Base-by-base conservation (phyloP, 2,113 vertebrate genomes). In the Phalacrocorax pelagicus region DNA sequence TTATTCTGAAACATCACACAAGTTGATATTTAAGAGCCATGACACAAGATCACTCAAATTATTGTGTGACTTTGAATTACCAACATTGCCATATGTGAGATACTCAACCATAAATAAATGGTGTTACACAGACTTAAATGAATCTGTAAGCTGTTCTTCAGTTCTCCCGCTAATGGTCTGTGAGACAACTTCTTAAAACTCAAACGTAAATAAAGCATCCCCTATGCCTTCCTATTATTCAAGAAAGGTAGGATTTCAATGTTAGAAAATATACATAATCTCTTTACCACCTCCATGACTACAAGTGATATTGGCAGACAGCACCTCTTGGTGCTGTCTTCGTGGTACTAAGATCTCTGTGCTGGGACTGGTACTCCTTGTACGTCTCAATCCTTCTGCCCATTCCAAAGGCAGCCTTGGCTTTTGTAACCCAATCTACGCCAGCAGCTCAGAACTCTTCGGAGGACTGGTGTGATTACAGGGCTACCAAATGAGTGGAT, bases 21-120 rank as follows among this genome's bases (percentile, higher is more conserved):
- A 96, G 96, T 79, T 95, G 95, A 89, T 96, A 97, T 86, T 98
- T 97, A 98, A 97, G 97, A 98, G 96, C 96, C 94, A 94, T 85
- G 96, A 96, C 96, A 97, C 36, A 96, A 98, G 98, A 98, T 96
- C 98, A 98, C 97, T 98, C 97, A 97, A 98, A 98, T 97, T 97
- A 97, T 86, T 98, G 97, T 97, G 97, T 96, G 97, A 98, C 98
- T 98, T 82, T 24, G 82, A 98, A 97, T 98, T 97, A 97, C 97
- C 97, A 97, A 97, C 97, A 97, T 42, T 87, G 93, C 91, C 96
- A 98, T 93, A 97, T 98, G 98, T 36, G 42, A 98, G 97, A 98
- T 92, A 92, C 90, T 98, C 97, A 97, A 95, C 98, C 97, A 98
- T 94, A 98, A 98, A 98, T 97, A 98, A 98, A 97, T 89, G 95